Conservation (phyloP, 2,888 invertebrate genomes). For the Monopis laevigella region DNA sequence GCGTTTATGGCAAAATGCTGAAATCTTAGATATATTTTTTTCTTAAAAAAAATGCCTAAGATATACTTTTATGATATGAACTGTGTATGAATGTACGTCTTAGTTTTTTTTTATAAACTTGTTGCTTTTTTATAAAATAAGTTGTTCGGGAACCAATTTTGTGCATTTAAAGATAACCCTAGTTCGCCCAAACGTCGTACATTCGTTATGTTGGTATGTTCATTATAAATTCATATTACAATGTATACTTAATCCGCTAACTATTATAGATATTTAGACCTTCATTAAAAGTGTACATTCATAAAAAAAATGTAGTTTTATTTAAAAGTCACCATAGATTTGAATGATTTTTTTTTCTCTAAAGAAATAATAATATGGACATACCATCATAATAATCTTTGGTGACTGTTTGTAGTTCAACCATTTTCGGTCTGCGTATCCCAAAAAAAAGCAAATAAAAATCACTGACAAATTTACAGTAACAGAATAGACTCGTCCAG, state of each 20-base stretch:
- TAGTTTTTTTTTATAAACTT: no score
- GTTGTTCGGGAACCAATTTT: slow-evolving; percentile 5
- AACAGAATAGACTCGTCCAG: no score
- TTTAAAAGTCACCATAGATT: slow-evolving; percentile 35
- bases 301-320: slow-evolving; percentile 50
- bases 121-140: no score
- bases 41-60: no score
- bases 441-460: no score
- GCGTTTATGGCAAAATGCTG: no score
- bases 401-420: slow-evolving; percentile 29
- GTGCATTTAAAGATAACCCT: background rate
- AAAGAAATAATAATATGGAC: slow-evolving; percentile 32
- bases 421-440: no score
- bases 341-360: slow-evolving; percentile 13
- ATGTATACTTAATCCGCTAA: slow-evolving; percentile 33
- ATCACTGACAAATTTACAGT: no score
- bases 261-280: slow-evolving; percentile 51
- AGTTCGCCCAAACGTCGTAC: background rate
- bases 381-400: slow-evolving; percentile 47
- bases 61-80: no score
- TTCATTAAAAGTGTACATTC: slow-evolving; percentile 59
- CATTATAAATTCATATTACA: slow-evolving; percentile 36
- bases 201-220: slow-evolving; percentile 58
- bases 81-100: no score
- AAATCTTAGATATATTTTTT: no score